Percentiles rank a stretch among this genome's conserved stretches.
phyloP scores from a whole-genome alignment of 37 sponge, comb jelly and placozoan species.

The Beroe forskalii region DNA sequence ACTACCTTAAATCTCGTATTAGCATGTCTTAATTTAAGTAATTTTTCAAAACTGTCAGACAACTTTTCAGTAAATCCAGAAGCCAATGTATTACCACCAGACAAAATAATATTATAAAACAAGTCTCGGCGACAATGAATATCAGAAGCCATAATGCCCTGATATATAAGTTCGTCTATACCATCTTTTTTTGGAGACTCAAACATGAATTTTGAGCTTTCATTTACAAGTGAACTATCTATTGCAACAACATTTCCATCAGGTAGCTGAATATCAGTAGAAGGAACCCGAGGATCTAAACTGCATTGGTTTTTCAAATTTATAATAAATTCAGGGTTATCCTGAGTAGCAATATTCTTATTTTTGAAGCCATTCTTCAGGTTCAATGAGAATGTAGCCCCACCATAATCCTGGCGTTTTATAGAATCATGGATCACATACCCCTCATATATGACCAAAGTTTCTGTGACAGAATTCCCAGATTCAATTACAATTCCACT shows the following conservation, averaged over 20 bases:
- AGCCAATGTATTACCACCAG: slow-evolving; percentile 21
- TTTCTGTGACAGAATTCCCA: slow-evolving; percentile 48
- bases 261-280: not conserved
- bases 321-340: not conserved
- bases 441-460: slow-evolving; percentile 42
- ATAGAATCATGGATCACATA: slow-evolving; percentile 1
- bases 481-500: slow-evolving; percentile 12
- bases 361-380: not conserved
- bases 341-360: not conserved
- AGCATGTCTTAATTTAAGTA: not conserved
- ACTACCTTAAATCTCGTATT: not conserved
- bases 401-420: not conserved
- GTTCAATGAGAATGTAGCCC: not conserved
- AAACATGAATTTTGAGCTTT: not conserved
- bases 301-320: not conserved
- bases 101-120: slow-evolving; percentile 4
- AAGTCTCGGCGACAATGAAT: not conserved
- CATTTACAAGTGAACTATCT: not conserved
- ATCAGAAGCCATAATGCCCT: slow-evolving; percentile 11
- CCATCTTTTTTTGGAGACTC: not conserved
- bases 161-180: not conserved
- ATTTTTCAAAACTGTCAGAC: not conserved
- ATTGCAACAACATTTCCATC: not conserved
- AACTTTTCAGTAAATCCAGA: not conserved
- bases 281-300: too few relatives aligned